A percentile compares a stretch with the other conserved stretches of the same genome.
phyloP scores from a whole-genome alignment of 53 echinoderm and acorn worm species.

The Stichopus horrens region DNA sequence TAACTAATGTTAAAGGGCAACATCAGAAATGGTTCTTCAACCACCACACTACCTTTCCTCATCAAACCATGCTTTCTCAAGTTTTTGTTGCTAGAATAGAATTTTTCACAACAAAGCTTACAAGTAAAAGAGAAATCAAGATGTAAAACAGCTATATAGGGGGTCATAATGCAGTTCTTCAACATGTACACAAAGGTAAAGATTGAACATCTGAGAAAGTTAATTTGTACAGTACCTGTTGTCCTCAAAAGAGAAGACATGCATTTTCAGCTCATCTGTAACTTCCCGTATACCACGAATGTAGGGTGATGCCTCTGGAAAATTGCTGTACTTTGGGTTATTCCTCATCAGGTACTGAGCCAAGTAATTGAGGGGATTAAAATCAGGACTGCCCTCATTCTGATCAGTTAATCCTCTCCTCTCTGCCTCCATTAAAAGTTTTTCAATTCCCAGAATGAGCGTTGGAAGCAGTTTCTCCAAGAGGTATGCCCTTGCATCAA shows the following conservation, averaged over 20 bases:
- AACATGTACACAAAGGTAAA: too few species aligned
- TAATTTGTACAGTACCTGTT: conserved; percentile 64
- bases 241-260: conserved; percentile 99
- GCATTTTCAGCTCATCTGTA: conserved; percentile 90
- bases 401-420: conserved; percentile 70
- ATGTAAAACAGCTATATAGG: too few species aligned
- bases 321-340: conserved; percentile 93
- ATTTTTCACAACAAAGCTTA: too few species aligned
- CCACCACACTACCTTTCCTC: too few species aligned
- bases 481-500: conserved; percentile 89
- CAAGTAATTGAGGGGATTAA: conserved; percentile 93
- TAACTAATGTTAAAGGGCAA: too few species aligned
- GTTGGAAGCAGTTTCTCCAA: conserved; percentile 94
- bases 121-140: too few species aligned
- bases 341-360: conserved; percentile 98
- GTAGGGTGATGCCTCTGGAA: conserved; percentile 97
- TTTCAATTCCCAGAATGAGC: conserved; percentile 91
- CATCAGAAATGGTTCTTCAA: too few species aligned
- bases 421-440: conserved; percentile 85
- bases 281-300: conserved; percentile 89
- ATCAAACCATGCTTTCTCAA: too few species aligned
- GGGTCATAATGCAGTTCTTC: too few species aligned
- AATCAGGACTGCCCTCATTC: conserved; percentile 73
- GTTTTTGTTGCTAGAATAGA: too few species aligned
- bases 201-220: too few species aligned